Evolutionary conservation across 1,140 invertebrate genomes (phyloP), one percentile per base, ranked within the genome.

Genomic region (Tetraneura akinire): DNA sequence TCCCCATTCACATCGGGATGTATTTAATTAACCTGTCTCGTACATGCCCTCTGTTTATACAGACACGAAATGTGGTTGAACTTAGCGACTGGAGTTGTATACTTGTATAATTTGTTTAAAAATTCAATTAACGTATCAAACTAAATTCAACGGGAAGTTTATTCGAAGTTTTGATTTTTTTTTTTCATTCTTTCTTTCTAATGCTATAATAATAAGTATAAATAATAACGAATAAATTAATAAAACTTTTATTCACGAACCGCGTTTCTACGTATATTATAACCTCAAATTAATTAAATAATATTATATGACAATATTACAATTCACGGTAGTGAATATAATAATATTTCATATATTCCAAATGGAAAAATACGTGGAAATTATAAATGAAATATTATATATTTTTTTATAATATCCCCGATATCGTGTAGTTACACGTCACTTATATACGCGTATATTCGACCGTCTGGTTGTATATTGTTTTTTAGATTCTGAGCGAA

Each of bases 21-120:
- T 70, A 70, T 70, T 70, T 70, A 70, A 70, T 49, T 70, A 70
- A 47, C 66, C 66, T 49, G 66, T 49, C 66, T 49, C 16, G 45
- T 18, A 70, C 66, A 70, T 26, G 49, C 66, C n/a, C n/a, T 49
- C 26, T 1, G 3, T 6, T 49, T 26, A 13, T 29, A 60, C 10
- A 10, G 14, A 8, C n/a, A n/a, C n/a, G 16, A 14, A 53, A 4
- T 37, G n/a, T 53, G 16, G 51, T 18, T n/a, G n/a, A 68, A 68
- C 37, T 68, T 68, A 23, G 6, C 47, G 14, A 37, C 32, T 45
- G 23, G 18, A 13, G 42, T 21, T n/a, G n/a, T n/a, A n/a, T n/a
- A n/a, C n/a, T n/a, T n/a, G n/a, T n/a, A n/a, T n/a, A n/a, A 6
- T 0, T 68, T 21, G 47, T 68, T 4, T 14, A 45, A 45, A 68